Evolutionary conservation across 2,113 vertebrate genomes (phyloP).

Genomic region (Dolichotis patagonum): DNA sequence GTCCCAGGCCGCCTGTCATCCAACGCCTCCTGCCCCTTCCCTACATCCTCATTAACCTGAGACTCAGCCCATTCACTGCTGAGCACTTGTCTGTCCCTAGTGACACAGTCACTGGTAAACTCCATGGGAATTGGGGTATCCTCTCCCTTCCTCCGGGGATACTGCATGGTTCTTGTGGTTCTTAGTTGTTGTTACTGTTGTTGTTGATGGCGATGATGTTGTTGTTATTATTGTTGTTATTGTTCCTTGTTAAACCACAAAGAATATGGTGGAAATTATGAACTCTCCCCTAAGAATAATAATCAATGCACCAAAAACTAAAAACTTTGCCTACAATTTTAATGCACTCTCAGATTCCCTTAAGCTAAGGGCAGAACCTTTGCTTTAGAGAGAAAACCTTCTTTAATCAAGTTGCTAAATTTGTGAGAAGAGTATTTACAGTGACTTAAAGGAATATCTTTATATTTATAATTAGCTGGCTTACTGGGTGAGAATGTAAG

Average conservation of each 20-base stretch:
- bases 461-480: constrained; percentile 26
- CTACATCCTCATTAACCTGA: background rate
- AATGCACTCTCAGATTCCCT: constrained; percentile 29
- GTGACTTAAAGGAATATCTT: background rate
- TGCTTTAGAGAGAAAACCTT: constrained; percentile 42
- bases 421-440: constrained; percentile 40
- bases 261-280: background rate
- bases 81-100: background rate
- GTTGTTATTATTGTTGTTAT: background rate
- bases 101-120: background rate
- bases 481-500: background rate
- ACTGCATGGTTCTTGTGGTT: background rate
- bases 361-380: constrained; percentile 58
- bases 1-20: background rate
- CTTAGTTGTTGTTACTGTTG: background rate
- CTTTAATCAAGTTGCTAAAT: constrained; percentile 45
- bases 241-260: constrained; percentile 18
- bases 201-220: background rate
- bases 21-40: background rate
- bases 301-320: background rate
- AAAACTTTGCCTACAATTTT: constrained; percentile 15
- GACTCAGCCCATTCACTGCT: background rate
- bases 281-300: background rate
- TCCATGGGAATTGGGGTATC: background rate
- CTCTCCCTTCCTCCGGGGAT: background rate